These are phyloP conservation scores for Bellardia bayeri DNA, from an alignment of 2,888 invertebrate species.

Conservation along the genomic window DNA sequence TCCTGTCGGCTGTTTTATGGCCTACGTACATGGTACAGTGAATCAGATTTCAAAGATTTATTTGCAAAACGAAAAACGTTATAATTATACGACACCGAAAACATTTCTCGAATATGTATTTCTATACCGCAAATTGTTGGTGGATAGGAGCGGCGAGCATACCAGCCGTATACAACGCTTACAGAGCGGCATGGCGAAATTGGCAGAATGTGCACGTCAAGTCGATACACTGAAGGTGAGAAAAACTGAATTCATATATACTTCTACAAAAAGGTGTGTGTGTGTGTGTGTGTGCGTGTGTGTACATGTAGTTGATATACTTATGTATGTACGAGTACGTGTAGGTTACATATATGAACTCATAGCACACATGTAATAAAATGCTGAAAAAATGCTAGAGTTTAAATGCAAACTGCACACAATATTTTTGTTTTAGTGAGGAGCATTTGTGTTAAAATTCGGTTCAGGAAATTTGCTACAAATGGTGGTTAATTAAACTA, in stretches of 20 bases:
- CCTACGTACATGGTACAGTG: constrained; percentile 94
- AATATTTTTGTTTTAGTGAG: constrained; percentile 27
- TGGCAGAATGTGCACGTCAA: constrained; percentile 94
- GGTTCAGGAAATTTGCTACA: too few species aligned
- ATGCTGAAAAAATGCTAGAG: constrained; percentile 2
- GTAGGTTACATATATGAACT: not conserved
- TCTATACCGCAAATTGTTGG: constrained; percentile 90
- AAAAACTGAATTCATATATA: constrained; percentile 54
- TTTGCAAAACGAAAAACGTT: constrained; percentile 93
- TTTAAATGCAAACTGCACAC: constrained; percentile 2
- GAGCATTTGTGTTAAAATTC: not conserved
- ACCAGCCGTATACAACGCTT: constrained; percentile 91
- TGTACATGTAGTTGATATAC: not conserved
- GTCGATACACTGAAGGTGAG: constrained; percentile 92
- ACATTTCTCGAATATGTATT: constrained; percentile 98
- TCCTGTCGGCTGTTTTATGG: constrained; percentile 95
- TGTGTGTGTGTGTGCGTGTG: not conserved
- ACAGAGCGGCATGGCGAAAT: constrained; percentile 94
- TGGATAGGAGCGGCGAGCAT: constrained; percentile 88
- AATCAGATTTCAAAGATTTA: constrained; percentile 94
- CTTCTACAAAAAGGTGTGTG: not conserved
- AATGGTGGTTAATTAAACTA: too few species aligned
- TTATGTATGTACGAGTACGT: not conserved
- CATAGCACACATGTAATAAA: not conserved
- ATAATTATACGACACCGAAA: constrained; percentile 98